Evolutionary conservation across 2,888 invertebrate genomes (phyloP), one percentile per base, ranked within the genome.

Genomic region (Sarcophaga rosellei): DNA sequence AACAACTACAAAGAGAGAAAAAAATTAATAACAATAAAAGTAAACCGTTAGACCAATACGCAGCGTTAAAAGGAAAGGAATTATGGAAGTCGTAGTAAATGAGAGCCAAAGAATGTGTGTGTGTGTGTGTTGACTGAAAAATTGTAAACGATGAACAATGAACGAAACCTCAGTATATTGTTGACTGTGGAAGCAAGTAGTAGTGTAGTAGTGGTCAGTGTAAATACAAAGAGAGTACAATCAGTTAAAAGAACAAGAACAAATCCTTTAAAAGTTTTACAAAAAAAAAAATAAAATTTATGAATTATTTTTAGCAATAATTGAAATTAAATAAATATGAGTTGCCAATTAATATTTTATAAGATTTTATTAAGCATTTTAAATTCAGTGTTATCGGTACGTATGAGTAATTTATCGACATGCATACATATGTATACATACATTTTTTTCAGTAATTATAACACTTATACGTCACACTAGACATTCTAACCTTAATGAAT

Each of bases 381-480:
- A n/a, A 92, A 92, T 87, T 90, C 91, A 70, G 85, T 91, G 87
- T 86, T 92, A 25, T 88, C 92, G 91, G 91, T 92, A 88, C 90
- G 91, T 91, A 90, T 90, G 84, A 85, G 88, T 88, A 81, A 91
- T 84, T 23, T 47, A 6, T 25, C 25, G 6, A 25, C 6, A 25
- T 25, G 6, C 25, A 6, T 25, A 6, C 4, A 20, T 21, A n/a
- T 57, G 20, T 4, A 17, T 57, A 53, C 17, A 17, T 17, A 25
- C 15, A 1, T 57, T 74, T 2, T 45, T 15, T 15, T 15, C 4
- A 53, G 10, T 53, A 53, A 53, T 53, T 53, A 53, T 53, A 53
- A 53, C 53, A 53, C 53, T 47, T 53, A 53, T 53, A 17, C 53
- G 53, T 53, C 53, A 53, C 53, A 53, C 57, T 79, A 45, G 3